phyloP scores from a whole-genome alignment of 2,888 invertebrate genomes.

The Mechanitis mazaeus region DNA sequence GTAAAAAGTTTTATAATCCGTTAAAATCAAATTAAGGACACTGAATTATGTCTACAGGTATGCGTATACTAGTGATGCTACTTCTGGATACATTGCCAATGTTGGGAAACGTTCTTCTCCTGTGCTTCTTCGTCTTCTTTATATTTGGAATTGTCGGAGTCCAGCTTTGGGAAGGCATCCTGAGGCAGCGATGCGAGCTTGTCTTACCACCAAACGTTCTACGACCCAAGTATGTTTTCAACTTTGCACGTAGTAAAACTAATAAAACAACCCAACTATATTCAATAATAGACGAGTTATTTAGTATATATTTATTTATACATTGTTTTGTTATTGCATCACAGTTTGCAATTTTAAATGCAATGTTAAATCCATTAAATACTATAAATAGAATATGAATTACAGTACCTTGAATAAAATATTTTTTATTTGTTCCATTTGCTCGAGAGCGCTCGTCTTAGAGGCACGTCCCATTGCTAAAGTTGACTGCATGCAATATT shows the following conservation, averaged over 20 bases:
- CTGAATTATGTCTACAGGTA: constrained; percentile 79
- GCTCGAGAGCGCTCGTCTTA: constrained; percentile 63
- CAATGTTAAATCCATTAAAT: constrained; percentile 9
- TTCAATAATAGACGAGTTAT: background rate
- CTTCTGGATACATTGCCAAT: constrained; percentile 98
- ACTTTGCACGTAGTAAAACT: background rate
- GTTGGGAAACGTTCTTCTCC: constrained; percentile 97
- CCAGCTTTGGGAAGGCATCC: constrained; percentile 98
- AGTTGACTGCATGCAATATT: constrained; percentile 77
- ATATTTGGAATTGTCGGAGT: constrained; percentile 99
- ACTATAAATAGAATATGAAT: constrained; percentile 19
- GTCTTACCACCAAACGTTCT: constrained; percentile 82
- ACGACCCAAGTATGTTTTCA: constrained; percentile 84
- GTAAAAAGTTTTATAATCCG: too few relatives aligned
- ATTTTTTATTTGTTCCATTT: constrained; percentile 59
- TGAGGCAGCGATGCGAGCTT: constrained; percentile 94
- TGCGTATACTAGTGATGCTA: constrained; percentile 98
- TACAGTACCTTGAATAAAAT: constrained; percentile 43
- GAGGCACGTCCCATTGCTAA: constrained; percentile 71
- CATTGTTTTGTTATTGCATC: constrained; percentile 1
- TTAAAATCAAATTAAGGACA: background rate
- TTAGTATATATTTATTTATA: constrained; percentile 1
- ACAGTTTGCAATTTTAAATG: constrained; percentile 10
- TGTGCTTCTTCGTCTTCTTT: constrained; percentile 99
- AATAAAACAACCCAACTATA: background rate